Conservation (phyloP, 2,113 vertebrate species). For the Amphiprion percula region DNA sequence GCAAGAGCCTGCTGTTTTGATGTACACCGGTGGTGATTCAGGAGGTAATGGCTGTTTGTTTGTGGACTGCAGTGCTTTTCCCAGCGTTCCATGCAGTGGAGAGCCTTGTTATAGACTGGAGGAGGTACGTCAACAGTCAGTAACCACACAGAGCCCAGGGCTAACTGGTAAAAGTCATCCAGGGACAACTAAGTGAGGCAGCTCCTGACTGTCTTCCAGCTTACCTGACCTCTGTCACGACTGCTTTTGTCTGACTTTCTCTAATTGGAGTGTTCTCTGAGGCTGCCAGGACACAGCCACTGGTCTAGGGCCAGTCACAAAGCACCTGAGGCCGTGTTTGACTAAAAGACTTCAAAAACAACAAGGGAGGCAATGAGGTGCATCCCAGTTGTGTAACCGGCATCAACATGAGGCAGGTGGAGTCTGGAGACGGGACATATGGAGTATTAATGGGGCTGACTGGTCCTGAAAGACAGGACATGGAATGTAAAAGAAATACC, state of each 20-base stretch:
- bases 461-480: not conserved
- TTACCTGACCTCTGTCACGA: slow-evolving; percentile 51
- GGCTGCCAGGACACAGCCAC: slow-evolving; percentile 10
- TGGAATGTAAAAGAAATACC: not conserved
- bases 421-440: not conserved
- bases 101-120: slow-evolving; percentile 13
- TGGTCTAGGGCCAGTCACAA: slow-evolving; percentile 31
- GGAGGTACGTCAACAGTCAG: slow-evolving; percentile 5
- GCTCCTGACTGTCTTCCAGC: slow-evolving; percentile 25
- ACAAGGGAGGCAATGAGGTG: not conserved
- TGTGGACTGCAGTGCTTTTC: slow-evolving; percentile 15
- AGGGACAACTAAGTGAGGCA: slow-evolving; percentile 25
- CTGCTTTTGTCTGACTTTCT: slow-evolving; percentile 36
- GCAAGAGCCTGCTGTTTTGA: slow-evolving; percentile 25
- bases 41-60: slow-evolving; percentile 19
- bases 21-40: slow-evolving; percentile 46
- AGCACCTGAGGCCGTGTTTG: slow-evolving; percentile 24
- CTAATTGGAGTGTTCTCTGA: slow-evolving; percentile 34
- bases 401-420: not conserved
- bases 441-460: not conserved
- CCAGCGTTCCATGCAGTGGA: not conserved
- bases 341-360: slow-evolving; percentile 4
- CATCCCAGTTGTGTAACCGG: slow-evolving; percentile 14
- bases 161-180: slow-evolving; percentile 14
- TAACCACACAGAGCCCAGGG: not conserved